Conservation (phyloP, 2,797 vertebrate species). For the Pseudopleuronectes americanus region DNA sequence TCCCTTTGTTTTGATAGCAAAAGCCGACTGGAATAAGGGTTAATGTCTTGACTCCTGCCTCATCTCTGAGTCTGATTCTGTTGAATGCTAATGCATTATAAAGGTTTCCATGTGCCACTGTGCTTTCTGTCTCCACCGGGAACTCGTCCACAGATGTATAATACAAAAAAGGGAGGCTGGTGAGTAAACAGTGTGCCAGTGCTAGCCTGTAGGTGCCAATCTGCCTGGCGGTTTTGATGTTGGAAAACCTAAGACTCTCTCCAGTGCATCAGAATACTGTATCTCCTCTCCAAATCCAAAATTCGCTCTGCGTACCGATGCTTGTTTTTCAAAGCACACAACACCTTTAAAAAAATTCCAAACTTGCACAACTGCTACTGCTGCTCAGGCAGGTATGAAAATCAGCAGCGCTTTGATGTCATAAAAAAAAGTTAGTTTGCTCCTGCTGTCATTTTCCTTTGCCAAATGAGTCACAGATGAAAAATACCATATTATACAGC, state of each 20-base stretch:
- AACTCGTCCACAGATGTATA: conserved; percentile 70
- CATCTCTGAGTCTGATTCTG: conserved; percentile 37
- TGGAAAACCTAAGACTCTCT: conserved; percentile 60
- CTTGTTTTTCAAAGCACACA: conserved; percentile 69
- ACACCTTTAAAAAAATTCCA: conserved; percentile 59
- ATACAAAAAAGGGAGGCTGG: conserved; percentile 71
- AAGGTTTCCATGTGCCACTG: conserved; percentile 58
- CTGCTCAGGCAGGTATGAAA: conserved; percentile 71
- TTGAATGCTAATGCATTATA: conserved; percentile 42
- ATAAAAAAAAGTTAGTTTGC: conserved; percentile 69
- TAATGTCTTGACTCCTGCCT: conserved; percentile 20
- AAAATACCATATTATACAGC: conserved; percentile 84
- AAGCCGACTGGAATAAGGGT: conserved; percentile 6
- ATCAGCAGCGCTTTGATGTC: conserved; percentile 72
- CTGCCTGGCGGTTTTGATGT: conserved; percentile 73
- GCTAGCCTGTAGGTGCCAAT: conserved; percentile 75
- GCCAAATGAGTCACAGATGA: conserved; percentile 83
- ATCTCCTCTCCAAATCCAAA: conserved; percentile 58
- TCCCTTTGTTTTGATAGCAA: conserved; percentile 24
- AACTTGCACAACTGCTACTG: conserved; percentile 60
- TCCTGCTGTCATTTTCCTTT: conserved; percentile 67
- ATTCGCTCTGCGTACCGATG: conserved; percentile 48
- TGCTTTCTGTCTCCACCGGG: conserved; percentile 59
- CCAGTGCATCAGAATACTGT: conserved; percentile 66
- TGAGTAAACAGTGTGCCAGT: conserved; percentile 71